phyloP scores from a whole-genome alignment of 2,888 invertebrate genomes.

The Drosophila birchii region DNA sequence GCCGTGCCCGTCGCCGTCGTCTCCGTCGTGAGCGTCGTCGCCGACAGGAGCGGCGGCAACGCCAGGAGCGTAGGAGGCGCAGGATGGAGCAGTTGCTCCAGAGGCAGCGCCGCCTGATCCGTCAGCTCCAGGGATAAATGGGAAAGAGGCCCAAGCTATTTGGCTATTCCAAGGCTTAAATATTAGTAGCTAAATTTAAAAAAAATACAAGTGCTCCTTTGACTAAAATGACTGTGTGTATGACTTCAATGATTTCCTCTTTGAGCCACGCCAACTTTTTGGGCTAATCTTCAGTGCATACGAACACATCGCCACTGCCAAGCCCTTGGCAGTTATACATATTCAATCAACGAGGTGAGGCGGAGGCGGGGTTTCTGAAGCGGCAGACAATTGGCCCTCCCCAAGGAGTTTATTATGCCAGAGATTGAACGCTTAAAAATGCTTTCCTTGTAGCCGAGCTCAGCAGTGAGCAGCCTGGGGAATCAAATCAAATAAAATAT shows the following conservation, averaged over 20 bases:
- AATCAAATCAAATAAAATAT: constrained; percentile 84
- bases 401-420: constrained; percentile 76
- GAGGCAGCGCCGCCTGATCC: constrained; percentile 25
- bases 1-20: constrained; percentile 29
- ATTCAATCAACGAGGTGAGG: constrained; percentile 37
- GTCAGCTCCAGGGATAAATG: constrained; percentile 24
- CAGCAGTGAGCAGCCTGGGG: constrained; percentile 49
- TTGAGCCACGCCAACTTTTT: not conserved
- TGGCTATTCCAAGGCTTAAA: no score
- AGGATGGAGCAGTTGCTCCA: constrained; percentile 7
- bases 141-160: not conserved
- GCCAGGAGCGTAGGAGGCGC: constrained; percentile 25
- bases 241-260: not conserved
- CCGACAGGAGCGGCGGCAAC: constrained; percentile 29
- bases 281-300: constrained; percentile 38
- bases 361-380: constrained; percentile 5
- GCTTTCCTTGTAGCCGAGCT: constrained; percentile 76
- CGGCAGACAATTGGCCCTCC: constrained; percentile 72
- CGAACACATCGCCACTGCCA: constrained; percentile 27
- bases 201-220: constrained; percentile 2
- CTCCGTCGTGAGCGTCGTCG: constrained; percentile 34
- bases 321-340: constrained; percentile 11
- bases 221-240: not conserved
- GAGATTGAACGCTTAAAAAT: constrained; percentile 77
- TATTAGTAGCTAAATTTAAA: not conserved